Evolutionary conservation across 2,888 invertebrate genomes (phyloP).

Genomic region (Lampropteryx suffumata): DNA sequence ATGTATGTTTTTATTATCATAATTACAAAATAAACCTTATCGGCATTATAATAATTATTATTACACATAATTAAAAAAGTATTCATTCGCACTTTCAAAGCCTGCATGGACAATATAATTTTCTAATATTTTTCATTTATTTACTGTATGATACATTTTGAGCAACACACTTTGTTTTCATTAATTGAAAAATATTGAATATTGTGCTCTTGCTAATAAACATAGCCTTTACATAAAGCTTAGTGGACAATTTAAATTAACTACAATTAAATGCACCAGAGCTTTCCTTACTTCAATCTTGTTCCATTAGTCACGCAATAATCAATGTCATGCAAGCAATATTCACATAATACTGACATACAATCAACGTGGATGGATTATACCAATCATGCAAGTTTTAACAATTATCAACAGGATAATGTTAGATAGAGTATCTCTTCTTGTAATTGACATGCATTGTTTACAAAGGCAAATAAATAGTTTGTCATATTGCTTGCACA

Average conservation of each 20-base stretch:
- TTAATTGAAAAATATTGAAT: slow-evolving; percentile 64
- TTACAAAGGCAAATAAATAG: slow-evolving; percentile 36
- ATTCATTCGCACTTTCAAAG: slow-evolving; percentile 63
- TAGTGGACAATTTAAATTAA: slow-evolving; percentile 78
- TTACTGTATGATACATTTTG: slow-evolving; percentile 50
- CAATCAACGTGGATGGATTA: slow-evolving; percentile 53
- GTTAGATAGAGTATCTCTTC: slow-evolving; percentile 39
- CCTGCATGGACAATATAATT: slow-evolving; percentile 64
- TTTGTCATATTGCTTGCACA: slow-evolving; percentile 65
- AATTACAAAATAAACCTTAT: slow-evolving; percentile 80
- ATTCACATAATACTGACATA: slow-evolving; percentile 65
- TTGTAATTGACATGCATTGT: slow-evolving; percentile 67
- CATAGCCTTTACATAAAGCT: slow-evolving; percentile 73
- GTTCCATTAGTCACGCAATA: slow-evolving; percentile 44
- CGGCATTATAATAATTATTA: slow-evolving; percentile 66
- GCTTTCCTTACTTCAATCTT: slow-evolving; percentile 50
- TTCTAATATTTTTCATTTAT: slow-evolving; percentile 51
- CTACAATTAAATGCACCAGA: slow-evolving; percentile 80
- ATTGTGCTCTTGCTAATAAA: slow-evolving; percentile 71
- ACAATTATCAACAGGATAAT: slow-evolving; percentile 32
- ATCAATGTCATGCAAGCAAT: slow-evolving; percentile 68
- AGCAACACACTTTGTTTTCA: slow-evolving; percentile 64
- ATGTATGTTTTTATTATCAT: slow-evolving; percentile 75
- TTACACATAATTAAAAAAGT: slow-evolving; percentile 69
- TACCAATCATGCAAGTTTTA: slow-evolving; percentile 41